Conservation (phyloP, 30 jellyfish, hydroid and myxozoan species). For the Hydra vulgaris region DNA sequence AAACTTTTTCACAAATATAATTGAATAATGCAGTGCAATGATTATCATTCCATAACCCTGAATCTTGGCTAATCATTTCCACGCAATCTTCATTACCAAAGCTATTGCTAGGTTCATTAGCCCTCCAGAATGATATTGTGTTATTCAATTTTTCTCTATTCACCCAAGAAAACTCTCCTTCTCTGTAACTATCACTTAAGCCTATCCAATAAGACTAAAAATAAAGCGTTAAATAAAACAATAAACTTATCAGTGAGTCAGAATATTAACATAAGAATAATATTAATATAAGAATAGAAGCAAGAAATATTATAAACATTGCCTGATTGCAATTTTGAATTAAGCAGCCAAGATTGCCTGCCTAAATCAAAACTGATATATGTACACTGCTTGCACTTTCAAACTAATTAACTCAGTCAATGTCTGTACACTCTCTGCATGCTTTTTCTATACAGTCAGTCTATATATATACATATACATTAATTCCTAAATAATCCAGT, state of each 20-base stretch:
- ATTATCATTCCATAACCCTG: conserved; percentile 92
- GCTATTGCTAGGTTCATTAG: conserved; percentile 80
- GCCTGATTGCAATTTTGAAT: no score
- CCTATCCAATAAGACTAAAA: conserved; percentile 90
- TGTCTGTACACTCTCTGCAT: no score
- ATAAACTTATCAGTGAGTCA: background rate
- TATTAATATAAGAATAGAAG: no score
- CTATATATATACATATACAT: no score
- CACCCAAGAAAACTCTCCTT: conserved; percentile 76
- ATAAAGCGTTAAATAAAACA: background rate
- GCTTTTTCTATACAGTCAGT: no score
- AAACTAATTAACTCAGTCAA: no score
- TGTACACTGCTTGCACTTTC: no score
- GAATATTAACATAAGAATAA: no score
- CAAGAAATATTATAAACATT: no score
- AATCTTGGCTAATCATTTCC: conserved; percentile 45
- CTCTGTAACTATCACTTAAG: conserved; percentile 48
- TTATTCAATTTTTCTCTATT: conserved; percentile 41
- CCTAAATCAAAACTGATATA: no score
- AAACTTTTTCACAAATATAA: conserved; percentile 63
- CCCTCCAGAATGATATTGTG: conserved; percentile 51
- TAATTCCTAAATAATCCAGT: no score
- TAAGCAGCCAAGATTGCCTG: no score
- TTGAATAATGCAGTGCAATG: conserved; percentile 45
- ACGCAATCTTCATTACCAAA: conserved; percentile 98